Conservation (phyloP, 2,113 vertebrate genomes). For the Abramis brama region DNA sequence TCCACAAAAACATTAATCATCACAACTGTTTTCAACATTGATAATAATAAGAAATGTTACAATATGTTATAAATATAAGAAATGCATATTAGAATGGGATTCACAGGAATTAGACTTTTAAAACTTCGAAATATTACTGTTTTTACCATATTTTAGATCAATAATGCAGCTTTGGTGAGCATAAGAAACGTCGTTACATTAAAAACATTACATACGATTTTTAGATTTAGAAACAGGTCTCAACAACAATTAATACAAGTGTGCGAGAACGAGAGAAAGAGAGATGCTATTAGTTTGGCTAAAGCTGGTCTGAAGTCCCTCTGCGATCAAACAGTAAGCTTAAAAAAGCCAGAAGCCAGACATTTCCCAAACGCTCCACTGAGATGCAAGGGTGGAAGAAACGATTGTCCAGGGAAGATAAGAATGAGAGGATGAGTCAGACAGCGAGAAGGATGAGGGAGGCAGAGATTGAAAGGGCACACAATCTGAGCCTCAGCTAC, state of each 20-base stretch:
- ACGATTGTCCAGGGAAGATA: slow-evolving; percentile 20
- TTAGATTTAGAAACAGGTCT: background rate
- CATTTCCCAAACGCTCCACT: background rate
- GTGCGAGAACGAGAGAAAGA: slow-evolving; percentile 37
- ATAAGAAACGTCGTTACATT: background rate
- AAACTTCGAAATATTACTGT: too few species aligned
- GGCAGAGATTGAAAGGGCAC: slow-evolving; percentile 8
- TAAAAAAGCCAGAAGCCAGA: slow-evolving; percentile 22
- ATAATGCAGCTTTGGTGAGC: too few species aligned
- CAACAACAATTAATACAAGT: background rate
- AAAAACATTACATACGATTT: background rate
- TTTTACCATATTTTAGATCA: too few species aligned
- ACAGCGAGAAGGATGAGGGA: background rate
- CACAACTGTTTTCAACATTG: too few species aligned
- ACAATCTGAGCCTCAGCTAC: background rate
- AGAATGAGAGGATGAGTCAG: slow-evolving; percentile 28
- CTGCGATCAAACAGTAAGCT: slow-evolving; percentile 11
- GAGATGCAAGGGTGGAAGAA: slow-evolving; percentile 5
- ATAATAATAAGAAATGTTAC: too few species aligned
- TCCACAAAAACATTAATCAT: too few species aligned
- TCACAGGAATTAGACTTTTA: too few species aligned
- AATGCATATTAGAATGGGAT: too few species aligned
- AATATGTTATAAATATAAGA: too few species aligned
- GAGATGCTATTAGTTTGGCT: background rate
- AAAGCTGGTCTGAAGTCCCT: slow-evolving; percentile 9